Percentiles rank a stretch among this genome's conserved stretches.
phyloP scores from a whole-genome alignment of 2,888 invertebrate species.

The Diploptera punctata region DNA sequence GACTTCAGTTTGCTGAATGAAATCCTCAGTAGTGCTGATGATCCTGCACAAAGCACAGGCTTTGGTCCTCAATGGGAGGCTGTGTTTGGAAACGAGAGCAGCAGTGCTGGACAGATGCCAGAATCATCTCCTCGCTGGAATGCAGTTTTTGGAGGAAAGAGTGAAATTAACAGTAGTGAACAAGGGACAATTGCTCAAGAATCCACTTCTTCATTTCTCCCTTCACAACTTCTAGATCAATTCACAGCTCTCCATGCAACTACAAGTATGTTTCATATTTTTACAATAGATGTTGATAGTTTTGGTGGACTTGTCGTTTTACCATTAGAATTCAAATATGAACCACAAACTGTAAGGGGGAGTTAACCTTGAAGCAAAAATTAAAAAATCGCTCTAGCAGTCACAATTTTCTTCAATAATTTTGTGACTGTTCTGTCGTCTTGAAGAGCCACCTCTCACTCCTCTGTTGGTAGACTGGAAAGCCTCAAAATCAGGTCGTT shows the following conservation, averaged over 20 bases:
- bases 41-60: neutral
- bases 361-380: too few species aligned
- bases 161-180: neutral
- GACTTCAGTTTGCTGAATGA: constrained; percentile 41
- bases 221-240: constrained; percentile 42
- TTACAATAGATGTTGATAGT: too few species aligned
- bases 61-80: constrained; percentile 34
- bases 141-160: constrained; percentile 33
- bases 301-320: too few species aligned
- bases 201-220: constrained; percentile 36
- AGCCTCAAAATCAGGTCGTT: too few species aligned
- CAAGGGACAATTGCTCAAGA: constrained; percentile 1
- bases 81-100: constrained; percentile 4
- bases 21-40: constrained; percentile 29
- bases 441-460: too few species aligned
- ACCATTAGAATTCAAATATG: too few species aligned
- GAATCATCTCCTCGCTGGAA: constrained; percentile 31
- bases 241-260: constrained; percentile 22
- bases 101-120: neutral
- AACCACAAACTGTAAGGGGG: too few species aligned
- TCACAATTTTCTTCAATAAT: too few species aligned
- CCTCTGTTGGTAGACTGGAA: too few species aligned
- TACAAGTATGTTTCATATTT: neutral
- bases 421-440: too few species aligned
- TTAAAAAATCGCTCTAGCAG: too few species aligned